Evolutionary conservation across 1,140 invertebrate species (phyloP).

Genomic region (Pseudomyrmex pallidus): DNA sequence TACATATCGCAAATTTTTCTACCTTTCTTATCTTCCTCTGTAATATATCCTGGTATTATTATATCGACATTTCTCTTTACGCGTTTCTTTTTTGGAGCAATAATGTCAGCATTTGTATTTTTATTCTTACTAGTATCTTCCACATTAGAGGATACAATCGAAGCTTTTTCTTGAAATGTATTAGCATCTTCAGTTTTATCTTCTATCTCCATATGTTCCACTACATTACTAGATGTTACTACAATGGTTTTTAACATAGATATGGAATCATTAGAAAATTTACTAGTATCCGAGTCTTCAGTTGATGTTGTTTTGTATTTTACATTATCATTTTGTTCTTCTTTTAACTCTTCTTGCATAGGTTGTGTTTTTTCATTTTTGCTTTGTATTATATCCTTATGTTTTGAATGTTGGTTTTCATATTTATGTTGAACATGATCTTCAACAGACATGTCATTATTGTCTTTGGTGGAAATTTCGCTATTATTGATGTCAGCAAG

Average conservation of each 20-base stretch:
- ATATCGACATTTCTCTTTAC: conserved; percentile 40
- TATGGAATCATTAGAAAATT: conserved; percentile 29
- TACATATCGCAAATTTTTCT: conserved; percentile 29
- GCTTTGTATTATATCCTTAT: background rate
- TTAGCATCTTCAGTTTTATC: background rate
- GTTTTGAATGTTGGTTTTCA: background rate
- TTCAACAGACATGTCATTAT: conserved; percentile 6
- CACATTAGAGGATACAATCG: too few relatives aligned
- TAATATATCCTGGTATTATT: conserved; percentile 20
- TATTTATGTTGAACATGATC: conserved; percentile 6
- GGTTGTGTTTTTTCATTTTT: background rate
- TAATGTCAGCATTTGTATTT: too few relatives aligned
- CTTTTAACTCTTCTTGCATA: background rate
- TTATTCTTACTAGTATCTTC: too few relatives aligned
- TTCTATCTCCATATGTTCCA: conserved; percentile 5
- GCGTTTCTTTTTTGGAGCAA: conserved; percentile 52
- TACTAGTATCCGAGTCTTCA: conserved; percentile 30
- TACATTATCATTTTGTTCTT: conserved; percentile 39
- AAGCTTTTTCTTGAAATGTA: background rate
- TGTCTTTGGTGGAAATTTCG: conserved; percentile 11
- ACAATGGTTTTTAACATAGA: background rate
- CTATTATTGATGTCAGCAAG: background rate
- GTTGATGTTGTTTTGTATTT: background rate
- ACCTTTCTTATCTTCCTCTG: conserved; percentile 70
- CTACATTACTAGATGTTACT: background rate